Conservation (phyloP, 2,797 vertebrate genomes). For the Melanogrammus aeglefinus region DNA sequence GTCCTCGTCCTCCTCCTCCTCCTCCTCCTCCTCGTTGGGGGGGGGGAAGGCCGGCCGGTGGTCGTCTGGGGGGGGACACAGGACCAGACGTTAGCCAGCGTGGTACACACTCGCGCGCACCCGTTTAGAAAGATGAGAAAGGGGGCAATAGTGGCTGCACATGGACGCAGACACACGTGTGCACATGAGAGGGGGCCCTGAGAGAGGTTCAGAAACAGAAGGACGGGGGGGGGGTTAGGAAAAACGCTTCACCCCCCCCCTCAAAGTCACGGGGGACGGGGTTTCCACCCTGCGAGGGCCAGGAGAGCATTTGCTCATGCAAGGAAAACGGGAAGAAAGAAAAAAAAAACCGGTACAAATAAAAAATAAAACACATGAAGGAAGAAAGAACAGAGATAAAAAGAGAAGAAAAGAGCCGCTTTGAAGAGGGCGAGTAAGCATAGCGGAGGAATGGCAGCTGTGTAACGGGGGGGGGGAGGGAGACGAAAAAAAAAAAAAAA, state of each 20-base stretch:
- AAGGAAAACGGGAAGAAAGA: slow-evolving; percentile 23
- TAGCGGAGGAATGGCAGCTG: slow-evolving; percentile 55
- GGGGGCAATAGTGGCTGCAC: neutral
- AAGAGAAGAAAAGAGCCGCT: slow-evolving; percentile 68
- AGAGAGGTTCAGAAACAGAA: slow-evolving; percentile 25
- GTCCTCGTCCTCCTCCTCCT: slow-evolving; percentile 52
- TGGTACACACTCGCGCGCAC: neutral
- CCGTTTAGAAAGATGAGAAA: neutral
- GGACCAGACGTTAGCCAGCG: neutral
- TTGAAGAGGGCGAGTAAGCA: slow-evolving; percentile 66
- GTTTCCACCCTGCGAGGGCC: slow-evolving; percentile 61
- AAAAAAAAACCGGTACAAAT: neutral
- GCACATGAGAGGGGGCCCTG: slow-evolving; percentile 9
- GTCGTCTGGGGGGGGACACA: neutral
- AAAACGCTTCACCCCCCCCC: slow-evolving; percentile 32
- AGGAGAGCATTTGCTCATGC: slow-evolving; percentile 54
- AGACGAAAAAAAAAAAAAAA: slow-evolving; percentile 11
- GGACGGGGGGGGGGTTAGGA: slow-evolving; percentile 50
- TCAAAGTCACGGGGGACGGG: slow-evolving; percentile 55
- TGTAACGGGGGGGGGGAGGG: slow-evolving; percentile 29
- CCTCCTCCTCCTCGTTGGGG: too few relatives aligned
- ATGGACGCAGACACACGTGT: neutral
- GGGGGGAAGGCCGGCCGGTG: too few relatives aligned
- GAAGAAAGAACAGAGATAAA: slow-evolving; percentile 62
- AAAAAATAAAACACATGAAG: slow-evolving; percentile 69